These are phyloP conservation scores for Turdus rufiventris DNA, from an alignment of 2,113 vertebrate genomes.

Conservation along the genomic window DNA sequence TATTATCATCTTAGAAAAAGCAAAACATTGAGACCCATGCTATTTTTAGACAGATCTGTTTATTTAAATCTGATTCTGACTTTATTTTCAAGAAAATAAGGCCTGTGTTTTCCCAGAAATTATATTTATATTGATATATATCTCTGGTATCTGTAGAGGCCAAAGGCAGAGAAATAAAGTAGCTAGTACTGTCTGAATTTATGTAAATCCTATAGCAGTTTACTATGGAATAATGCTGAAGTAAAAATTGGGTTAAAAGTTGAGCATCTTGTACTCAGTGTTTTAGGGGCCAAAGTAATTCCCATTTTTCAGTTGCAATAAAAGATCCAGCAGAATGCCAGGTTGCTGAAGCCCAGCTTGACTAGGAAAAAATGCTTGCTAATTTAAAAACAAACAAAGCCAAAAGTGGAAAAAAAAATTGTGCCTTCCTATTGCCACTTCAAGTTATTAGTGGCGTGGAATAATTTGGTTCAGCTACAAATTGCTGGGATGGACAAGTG, in stretches of 20 bases:
- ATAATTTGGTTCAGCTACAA: background rate
- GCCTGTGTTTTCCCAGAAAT: background rate
- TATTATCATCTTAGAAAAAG: background rate
- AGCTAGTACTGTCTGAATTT: background rate
- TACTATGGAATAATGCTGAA: background rate
- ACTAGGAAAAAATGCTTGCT: background rate
- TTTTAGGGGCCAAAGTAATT: background rate
- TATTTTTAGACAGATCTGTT: slow-evolving; percentile 12
- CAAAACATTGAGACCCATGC: background rate
- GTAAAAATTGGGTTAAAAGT: background rate
- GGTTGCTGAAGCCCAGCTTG: background rate
- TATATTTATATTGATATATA: background rate
- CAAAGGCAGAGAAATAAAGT: background rate
- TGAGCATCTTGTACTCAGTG: rapidly evolving
- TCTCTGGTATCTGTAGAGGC: background rate
- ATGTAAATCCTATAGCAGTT: background rate
- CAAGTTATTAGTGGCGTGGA: background rate
- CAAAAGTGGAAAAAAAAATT: background rate
- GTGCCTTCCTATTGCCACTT: background rate
- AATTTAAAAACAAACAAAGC: background rate
- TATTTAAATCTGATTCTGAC: background rate
- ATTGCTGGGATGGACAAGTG: background rate
- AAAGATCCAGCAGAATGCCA: background rate
- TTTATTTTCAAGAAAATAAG: background rate
- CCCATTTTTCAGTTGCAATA: background rate